phyloP scores from a whole-genome alignment of 2,113 vertebrate genomes.

The Oenanthe melanoleuca region DNA sequence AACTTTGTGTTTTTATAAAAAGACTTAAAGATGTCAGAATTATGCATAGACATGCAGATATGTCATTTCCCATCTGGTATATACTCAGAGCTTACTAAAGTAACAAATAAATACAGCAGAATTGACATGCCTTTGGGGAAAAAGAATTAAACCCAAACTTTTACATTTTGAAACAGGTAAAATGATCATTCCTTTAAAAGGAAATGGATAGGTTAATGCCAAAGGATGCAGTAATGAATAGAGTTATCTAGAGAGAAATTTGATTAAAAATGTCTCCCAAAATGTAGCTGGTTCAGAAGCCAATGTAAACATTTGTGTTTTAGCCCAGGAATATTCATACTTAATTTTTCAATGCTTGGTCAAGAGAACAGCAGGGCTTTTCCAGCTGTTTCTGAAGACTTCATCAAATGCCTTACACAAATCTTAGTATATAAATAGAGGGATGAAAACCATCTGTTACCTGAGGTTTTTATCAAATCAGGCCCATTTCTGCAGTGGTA shows the following conservation, averaged over 20 bases:
- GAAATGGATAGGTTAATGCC: background rate
- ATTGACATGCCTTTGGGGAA: background rate
- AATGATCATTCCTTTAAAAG: background rate
- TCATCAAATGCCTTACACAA: background rate
- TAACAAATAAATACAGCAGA: background rate
- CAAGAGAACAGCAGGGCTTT: background rate
- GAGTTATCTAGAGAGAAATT: background rate
- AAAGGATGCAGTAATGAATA: background rate
- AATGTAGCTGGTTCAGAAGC: background rate
- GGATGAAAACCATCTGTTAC: background rate
- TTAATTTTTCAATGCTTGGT: background rate
- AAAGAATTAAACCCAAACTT: background rate
- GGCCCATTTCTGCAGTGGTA: background rate
- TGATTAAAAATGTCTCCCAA: background rate
- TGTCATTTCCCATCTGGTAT: slow-evolving; percentile 32
- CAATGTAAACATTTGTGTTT: background rate
- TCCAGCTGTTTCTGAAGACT: background rate
- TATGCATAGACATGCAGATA: background rate
- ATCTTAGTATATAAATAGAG: background rate
- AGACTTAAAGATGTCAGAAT: slow-evolving; percentile 30
- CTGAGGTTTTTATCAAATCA: background rate
- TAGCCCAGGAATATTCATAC: background rate
- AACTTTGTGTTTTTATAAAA: slow-evolving; percentile 29
- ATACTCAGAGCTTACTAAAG: background rate
- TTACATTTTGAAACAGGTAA: background rate